These are phyloP conservation scores for Cotesia vestalis DNA, from an alignment of 1,140 invertebrate genomes.

Conservation along the genomic window DNA sequence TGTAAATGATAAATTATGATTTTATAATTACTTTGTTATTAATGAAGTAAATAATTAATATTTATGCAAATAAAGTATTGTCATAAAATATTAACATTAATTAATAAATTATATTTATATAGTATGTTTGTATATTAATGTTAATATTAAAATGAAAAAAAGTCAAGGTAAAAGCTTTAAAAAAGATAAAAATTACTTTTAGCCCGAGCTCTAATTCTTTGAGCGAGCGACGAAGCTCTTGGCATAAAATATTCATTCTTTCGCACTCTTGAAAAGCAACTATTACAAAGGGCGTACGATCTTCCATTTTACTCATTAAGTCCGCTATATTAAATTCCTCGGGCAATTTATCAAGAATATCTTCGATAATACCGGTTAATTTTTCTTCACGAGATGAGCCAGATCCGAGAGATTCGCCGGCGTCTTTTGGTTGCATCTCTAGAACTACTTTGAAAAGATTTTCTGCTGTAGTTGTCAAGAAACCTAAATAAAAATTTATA, in stretches of 20 bases:
- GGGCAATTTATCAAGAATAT: slow-evolving; percentile 88
- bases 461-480: slow-evolving; percentile 86
- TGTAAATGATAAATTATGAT: no score
- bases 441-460: slow-evolving; percentile 89
- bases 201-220: slow-evolving; percentile 87
- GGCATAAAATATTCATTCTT: slow-evolving; percentile 88
- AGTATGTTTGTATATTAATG: no score
- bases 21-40: no score
- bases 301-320: slow-evolving; percentile 85
- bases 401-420: slow-evolving; percentile 73
- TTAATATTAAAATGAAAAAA: no score
- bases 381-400: slow-evolving; percentile 83
- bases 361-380: slow-evolving; percentile 83
- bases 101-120: no score
- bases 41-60: slow-evolving; percentile 14
- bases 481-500: slow-evolving; percentile 58
- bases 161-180: background rate
- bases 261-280: slow-evolving; percentile 96
- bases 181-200: slow-evolving; percentile 69
- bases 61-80: slow-evolving; percentile 19
- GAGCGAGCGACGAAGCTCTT: slow-evolving; percentile 82
- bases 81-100: no score
- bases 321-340: slow-evolving; percentile 89
- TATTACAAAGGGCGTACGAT: slow-evolving; percentile 89
- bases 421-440: slow-evolving; percentile 89